phyloP scores from a whole-genome alignment of 2,888 invertebrate genomes.

The Elgonia sp. region DNA sequence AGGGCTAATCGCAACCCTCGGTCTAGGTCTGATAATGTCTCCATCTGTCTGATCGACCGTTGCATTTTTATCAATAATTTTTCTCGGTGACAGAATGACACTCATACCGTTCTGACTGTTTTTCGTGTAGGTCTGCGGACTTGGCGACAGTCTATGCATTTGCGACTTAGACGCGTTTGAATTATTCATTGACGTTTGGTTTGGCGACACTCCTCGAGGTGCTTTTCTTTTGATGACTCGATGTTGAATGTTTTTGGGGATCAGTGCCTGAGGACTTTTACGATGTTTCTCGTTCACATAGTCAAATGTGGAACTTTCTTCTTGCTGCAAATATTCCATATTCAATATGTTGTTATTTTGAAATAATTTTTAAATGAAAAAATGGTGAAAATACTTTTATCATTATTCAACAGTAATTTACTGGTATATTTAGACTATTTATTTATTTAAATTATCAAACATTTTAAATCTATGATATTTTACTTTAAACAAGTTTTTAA shows the following conservation, averaged over 20 bases:
- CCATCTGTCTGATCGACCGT: constrained; percentile 9
- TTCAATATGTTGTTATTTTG: not conserved
- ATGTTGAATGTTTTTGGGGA: too few relatives aligned
- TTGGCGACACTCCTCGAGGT: constrained; percentile 27
- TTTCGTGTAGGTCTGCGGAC: not conserved
- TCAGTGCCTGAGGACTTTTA: too few relatives aligned
- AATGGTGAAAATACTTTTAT: too few relatives aligned
- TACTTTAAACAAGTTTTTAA: too few relatives aligned
- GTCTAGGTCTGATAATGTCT: constrained; percentile 67
- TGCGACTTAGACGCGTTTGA: constrained; percentile 27
- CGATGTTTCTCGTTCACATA: not conserved
- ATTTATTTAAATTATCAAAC: too few relatives aligned
- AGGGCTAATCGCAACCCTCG: constrained; percentile 75
- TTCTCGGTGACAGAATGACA: constrained; percentile 58
- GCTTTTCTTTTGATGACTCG: too few relatives aligned
- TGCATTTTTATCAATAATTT: constrained; percentile 55
- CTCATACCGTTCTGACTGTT: not conserved
- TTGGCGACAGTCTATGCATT: constrained; percentile 21
- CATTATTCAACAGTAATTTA: too few relatives aligned
- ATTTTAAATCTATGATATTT: too few relatives aligned
- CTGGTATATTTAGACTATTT: too few relatives aligned
- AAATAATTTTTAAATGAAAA: too few relatives aligned
- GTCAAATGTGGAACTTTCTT: not conserved
- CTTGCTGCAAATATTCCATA: not conserved
- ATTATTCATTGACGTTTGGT: constrained; percentile 29